Base-by-base conservation (phyloP, 2,797 vertebrate genomes). In the Jordanella pulchra region DNA sequence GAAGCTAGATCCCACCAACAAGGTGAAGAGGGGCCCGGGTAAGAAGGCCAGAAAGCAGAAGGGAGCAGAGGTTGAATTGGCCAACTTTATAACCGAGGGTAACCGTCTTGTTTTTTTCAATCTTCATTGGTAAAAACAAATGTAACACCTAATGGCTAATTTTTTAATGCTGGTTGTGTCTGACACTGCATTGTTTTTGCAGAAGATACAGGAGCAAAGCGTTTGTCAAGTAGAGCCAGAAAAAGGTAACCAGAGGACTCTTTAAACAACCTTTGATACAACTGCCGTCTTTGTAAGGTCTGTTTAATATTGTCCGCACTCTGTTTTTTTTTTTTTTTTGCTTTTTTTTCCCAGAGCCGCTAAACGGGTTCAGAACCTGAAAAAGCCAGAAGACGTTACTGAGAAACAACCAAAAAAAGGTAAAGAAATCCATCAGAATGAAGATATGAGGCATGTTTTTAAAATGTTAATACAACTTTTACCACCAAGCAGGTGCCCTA, bases 21-120 rank as follows among this genome's bases (percentile, higher is more conserved):
- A 95, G 83, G 95, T 95, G 88, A 97, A 96, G 80, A 93, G 95
- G 45, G 97, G 97, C 1, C 97, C 97, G 0, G 97, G 97, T 47
- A 95, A 94, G 39, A 98, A 99, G 86, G 77, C 97, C 69, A 95
- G 89, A 56, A 99, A 99, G 82, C 97, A 99, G 89, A 92, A 94
- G 42, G 97, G 97, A 15, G 97, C 97, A 0, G 97, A 99, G 87
- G 95, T 94, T 0, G 97, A 99, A 83, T 89, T 98, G 67, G 86
- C 89, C 68, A 96, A 94, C 7, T 96, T 97, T 77, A 85, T 99
- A 72, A 89, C 89, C 25, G 91, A 95, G 58, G 97, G 96, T 97
- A 80, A 93, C 13, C 65, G 66, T 79, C 5, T 47, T 27, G 9
- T 67, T 4, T n/a, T n/a, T n/a, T n/a, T n/a, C n/a, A 6, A 21